phyloP scores from a whole-genome alignment of 2,888 invertebrate species.

The Andrena bicolor region DNA sequence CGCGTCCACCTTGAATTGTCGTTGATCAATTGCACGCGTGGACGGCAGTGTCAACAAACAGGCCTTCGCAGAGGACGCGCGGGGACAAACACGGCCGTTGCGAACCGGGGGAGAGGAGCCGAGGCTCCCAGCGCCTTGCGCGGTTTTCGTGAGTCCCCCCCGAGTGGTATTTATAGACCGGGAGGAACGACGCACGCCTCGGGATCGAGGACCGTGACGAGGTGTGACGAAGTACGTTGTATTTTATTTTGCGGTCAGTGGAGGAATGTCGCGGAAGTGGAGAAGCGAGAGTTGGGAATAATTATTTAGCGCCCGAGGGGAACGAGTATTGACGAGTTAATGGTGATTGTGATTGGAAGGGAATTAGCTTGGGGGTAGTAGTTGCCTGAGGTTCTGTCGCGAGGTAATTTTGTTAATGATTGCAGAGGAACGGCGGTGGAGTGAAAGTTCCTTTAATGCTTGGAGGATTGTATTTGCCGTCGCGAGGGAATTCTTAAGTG shows the following conservation, averaged over 20 bases:
- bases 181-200: neutral
- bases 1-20: conserved; percentile 47
- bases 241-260: neutral
- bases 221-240: neutral
- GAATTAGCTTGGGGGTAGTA: too few relatives aligned
- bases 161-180: conserved; percentile 24
- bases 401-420: too few relatives aligned
- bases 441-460: too few relatives aligned
- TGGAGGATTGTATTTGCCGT: neutral
- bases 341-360: too few relatives aligned
- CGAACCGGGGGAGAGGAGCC: neutral
- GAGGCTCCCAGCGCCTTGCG: neutral
- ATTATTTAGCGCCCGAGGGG: too few relatives aligned
- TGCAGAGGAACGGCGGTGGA: too few relatives aligned
- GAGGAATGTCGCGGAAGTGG: too few relatives aligned
- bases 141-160: conserved; percentile 12
- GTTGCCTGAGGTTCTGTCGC: too few relatives aligned
- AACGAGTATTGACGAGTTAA: too few relatives aligned
- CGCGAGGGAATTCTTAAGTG: neutral
- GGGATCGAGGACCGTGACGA: neutral
- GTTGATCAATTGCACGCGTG: conserved; percentile 53
- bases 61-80: neutral
- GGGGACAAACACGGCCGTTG: neutral
- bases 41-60: conserved; percentile 24
- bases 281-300: too few relatives aligned